A percentile compares a stretch with the other conserved stretches of the same genome.
Conservation (phyloP, 2,113 vertebrate species). For the Pagrus major region DNA sequence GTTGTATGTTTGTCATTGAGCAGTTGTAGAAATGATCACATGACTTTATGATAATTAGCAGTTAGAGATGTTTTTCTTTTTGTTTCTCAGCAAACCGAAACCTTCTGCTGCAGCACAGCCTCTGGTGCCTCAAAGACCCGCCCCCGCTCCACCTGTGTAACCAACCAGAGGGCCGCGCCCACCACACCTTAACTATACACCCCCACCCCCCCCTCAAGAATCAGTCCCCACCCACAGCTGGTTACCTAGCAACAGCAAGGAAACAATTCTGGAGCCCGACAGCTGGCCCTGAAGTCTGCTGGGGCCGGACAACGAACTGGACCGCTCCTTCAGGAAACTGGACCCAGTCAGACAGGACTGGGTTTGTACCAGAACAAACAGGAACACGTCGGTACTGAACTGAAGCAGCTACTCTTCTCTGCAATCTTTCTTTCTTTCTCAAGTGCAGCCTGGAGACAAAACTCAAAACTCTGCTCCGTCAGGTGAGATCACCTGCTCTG, state of each 20-base stretch:
- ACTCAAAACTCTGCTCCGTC: neutral
- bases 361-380: constrained; percentile 1
- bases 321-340: neutral
- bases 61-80: neutral
- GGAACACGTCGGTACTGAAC: neutral
- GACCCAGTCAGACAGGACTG: neutral
- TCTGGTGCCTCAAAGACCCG: constrained; percentile 85
- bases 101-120: constrained; percentile 70
- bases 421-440: neutral
- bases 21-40: neutral
- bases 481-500: neutral
- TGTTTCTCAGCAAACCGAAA: constrained; percentile 75
- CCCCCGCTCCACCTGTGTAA: constrained; percentile 83
- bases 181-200: constrained; percentile 20
- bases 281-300: neutral
- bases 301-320: neutral
- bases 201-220: neutral
- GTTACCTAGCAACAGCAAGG: constrained; percentile 26
- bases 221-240: constrained; percentile 13
- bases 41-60: too few relatives aligned
- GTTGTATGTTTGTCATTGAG: neutral
- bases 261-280: neutral
- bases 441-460: constrained; percentile 1
- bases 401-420: neutral
- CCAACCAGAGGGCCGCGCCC: constrained; percentile 32